These are phyloP conservation scores for Eubasilissa splendida DNA, from an alignment of 2,888 invertebrate species.

Conservation along the genomic window DNA sequence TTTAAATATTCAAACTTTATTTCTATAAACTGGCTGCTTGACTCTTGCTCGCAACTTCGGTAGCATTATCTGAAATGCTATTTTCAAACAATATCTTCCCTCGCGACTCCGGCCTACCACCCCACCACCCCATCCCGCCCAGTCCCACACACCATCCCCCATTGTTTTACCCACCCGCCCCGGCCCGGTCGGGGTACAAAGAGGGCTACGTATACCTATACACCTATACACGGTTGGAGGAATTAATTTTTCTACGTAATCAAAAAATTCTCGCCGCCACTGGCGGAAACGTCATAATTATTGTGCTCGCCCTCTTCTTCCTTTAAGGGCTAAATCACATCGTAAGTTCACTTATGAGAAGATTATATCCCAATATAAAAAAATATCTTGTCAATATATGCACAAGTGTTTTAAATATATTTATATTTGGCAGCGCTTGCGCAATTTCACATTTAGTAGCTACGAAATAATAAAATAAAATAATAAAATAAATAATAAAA, in stretches of 20 bases:
- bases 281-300: slow-evolving; percentile 66
- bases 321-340: slow-evolving; percentile 37
- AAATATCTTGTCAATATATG: too few relatives aligned
- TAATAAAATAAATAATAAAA: too few relatives aligned
- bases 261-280: slow-evolving; percentile 68
- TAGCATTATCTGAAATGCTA: too few relatives aligned
- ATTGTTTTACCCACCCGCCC: slow-evolving; percentile 18
- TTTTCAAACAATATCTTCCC: too few relatives aligned
- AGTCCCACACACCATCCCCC: neutral
- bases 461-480: too few relatives aligned
- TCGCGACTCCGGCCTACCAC: neutral
- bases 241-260: slow-evolving; percentile 75
- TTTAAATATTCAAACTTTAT: too few relatives aligned
- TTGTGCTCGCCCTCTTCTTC: slow-evolving; percentile 31
- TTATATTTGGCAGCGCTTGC: too few relatives aligned
- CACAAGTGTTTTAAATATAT: too few relatives aligned
- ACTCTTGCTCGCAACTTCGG: too few relatives aligned
- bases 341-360: neutral
- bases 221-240: slow-evolving; percentile 65
- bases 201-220: neutral
- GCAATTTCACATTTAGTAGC: too few relatives aligned
- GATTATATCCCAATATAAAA: too few relatives aligned
- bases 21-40: too few relatives aligned
- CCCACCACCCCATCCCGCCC: slow-evolving; percentile 56
- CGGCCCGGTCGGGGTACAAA: slow-evolving; percentile 57